Percentiles rank a stretch among this genome's conserved stretches.
These are phyloP conservation scores for Onychomys arenicola DNA, from an alignment of 2,797 vertebrate species.

Conservation along the genomic window DNA sequence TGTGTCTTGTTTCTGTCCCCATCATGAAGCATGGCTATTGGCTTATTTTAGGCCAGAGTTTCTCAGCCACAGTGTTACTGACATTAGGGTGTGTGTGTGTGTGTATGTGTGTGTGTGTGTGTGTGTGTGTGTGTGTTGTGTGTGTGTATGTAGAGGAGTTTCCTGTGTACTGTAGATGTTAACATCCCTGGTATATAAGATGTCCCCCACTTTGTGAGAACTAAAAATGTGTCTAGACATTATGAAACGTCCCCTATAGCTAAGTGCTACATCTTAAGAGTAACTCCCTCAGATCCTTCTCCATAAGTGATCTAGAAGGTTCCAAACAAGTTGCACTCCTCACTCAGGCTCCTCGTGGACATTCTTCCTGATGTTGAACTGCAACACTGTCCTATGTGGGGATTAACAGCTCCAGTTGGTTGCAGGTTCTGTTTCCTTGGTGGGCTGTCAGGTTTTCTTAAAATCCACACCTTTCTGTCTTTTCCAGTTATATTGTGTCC, in stretches of 20 bases:
- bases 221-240: background rate
- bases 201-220: background rate
- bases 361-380: background rate
- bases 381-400: rapidly evolving
- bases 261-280: background rate
- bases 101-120: background rate
- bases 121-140: rapidly evolving
- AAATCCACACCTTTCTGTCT: background rate
- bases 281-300: background rate
- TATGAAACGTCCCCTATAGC: background rate
- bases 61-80: background rate
- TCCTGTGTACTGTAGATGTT: background rate
- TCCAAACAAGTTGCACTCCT: background rate
- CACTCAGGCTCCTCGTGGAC: background rate
- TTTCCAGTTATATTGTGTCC: background rate
- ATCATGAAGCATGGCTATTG: background rate
- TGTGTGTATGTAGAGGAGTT: background rate
- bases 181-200: background rate
- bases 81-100: background rate
- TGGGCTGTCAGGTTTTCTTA: background rate
- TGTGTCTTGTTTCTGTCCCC: background rate
- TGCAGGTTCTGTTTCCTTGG: background rate
- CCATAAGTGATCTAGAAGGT: background rate
- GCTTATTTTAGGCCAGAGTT: background rate
- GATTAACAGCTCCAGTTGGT: background rate